Evolutionary conservation across 2,113 vertebrate species (phyloP).

Genomic region (Apodemus sylvaticus): DNA sequence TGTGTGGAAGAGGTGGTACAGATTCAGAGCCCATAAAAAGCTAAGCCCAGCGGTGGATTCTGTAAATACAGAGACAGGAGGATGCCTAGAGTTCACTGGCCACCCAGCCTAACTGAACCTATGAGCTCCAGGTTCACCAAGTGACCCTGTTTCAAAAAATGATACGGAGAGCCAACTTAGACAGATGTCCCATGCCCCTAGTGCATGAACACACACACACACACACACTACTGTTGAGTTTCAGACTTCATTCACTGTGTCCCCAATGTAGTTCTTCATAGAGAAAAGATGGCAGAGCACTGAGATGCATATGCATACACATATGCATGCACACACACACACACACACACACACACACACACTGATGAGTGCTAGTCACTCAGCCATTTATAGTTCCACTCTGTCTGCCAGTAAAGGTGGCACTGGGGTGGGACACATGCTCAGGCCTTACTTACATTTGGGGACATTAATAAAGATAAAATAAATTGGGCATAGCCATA

Average conservation of each 20-base stretch:
- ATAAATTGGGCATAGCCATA: not conserved
- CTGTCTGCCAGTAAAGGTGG: not conserved
- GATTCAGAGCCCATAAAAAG: not conserved
- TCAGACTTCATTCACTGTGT: too few species aligned
- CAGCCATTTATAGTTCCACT: not conserved
- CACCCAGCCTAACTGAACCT: too few species aligned
- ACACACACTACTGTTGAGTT: not conserved
- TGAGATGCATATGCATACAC: not conserved
- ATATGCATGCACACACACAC: not conserved
- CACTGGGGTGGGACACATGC: too few species aligned
- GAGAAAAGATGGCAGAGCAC: not conserved
- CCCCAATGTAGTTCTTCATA: rapidly evolving
- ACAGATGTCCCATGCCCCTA: not conserved
- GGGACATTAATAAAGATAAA: not conserved
- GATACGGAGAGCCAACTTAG: not conserved
- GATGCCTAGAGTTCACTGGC: too few species aligned
- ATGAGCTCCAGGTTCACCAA: not conserved
- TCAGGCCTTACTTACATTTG: not conserved
- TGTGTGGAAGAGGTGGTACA: not conserved
- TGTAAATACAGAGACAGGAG: not conserved
- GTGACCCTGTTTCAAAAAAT: not conserved
- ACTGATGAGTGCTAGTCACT: not conserved
- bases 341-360: not conserved
- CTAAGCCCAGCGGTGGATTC: not conserved
- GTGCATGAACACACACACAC: not conserved